Base-by-base conservation (phyloP, 2,888 invertebrate genomes). In the Alcis repandata region DNA sequence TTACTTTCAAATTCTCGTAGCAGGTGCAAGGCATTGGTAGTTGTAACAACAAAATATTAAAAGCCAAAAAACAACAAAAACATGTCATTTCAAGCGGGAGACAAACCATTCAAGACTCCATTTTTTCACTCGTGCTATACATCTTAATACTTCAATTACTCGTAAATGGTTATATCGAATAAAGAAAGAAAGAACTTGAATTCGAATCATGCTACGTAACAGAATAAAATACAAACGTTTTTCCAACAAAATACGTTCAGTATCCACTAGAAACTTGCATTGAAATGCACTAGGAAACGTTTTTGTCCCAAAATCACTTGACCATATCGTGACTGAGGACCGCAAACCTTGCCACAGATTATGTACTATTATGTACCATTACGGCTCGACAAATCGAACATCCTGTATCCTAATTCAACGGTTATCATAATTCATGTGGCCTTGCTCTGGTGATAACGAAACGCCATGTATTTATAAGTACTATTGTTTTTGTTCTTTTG, bases 371-470 rank as follows among this genome's bases (percentile, higher is more conserved):
- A 54, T 7, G 9, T 19, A 2, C 38, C 27, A 51, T 38, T 57
- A 61, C 17, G 38, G 17, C 6, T 2, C 27, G 27, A 15, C 15
- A 36, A 58, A 58, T 58, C 41, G 41, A 79, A 78, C 89, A 86
- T 70, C 86, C 88, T 86, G 83, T 91, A 85, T 87, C 81, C 89
- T 90, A 90, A 89, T 86, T 82, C 87, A 76, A 79, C 77, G 68
- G 81, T 83, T 92, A 92, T 91, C 91, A 84, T 79, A 85, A 81
- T 82, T 85, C 83, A 81, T 71, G 84, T 85, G 89, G 86, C 92
- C 91, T 92, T 91, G 91, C 80, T 73, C 73, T 64, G 61, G 69
- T 84, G 91, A 92, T 91, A 91, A 90, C 74, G 68, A 67, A 69
- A 72, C 74, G 65, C 54, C 68, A 66, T 67, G 73, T 80, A 80